phyloP scores from a whole-genome alignment of 2,888 invertebrate species.

The Tholera decimalis region DNA sequence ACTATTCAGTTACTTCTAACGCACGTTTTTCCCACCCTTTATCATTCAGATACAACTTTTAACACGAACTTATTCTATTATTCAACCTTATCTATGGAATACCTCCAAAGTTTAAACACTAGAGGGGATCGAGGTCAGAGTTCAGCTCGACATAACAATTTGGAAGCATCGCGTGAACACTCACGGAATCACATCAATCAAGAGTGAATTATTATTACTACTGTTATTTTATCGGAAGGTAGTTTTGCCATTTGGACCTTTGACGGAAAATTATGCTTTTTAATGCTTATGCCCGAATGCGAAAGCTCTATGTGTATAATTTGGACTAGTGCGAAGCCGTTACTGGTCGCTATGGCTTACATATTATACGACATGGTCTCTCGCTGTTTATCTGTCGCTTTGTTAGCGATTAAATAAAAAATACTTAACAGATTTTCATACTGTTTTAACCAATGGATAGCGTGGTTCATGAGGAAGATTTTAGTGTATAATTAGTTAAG shows the following conservation, averaged over 20 bases:
- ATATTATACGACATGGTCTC: too few relatives aligned
- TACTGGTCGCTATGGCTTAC: too few relatives aligned
- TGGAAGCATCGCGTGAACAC: slow-evolving; percentile 58
- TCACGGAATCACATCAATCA: slow-evolving; percentile 51
- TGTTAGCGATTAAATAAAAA: too few relatives aligned
- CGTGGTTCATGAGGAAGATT: too few relatives aligned
- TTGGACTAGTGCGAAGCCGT: too few relatives aligned
- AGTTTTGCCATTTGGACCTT: slow-evolving; percentile 14
- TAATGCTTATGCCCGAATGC: too few relatives aligned
- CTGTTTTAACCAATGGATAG: too few relatives aligned
- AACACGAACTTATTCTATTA: slow-evolving; percentile 26
- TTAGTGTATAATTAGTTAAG: too few relatives aligned
- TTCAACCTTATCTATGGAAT: slow-evolving; percentile 44
- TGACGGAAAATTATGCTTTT: slow-evolving; percentile 23
- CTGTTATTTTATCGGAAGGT: slow-evolving; percentile 41
- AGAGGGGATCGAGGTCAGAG: slow-evolving; percentile 47
- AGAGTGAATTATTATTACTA: slow-evolving; percentile 48
- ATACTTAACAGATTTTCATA: too few relatives aligned
- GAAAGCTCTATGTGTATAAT: too few relatives aligned
- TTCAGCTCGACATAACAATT: slow-evolving; percentile 30
- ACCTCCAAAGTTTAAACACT: slow-evolving; percentile 24
- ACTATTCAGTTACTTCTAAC: too few relatives aligned
- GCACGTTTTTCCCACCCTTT: slow-evolving; percentile 6
- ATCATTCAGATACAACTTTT: slow-evolving; percentile 11
- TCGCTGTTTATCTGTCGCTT: too few relatives aligned